phyloP scores from a whole-genome alignment of 2,797 vertebrate genomes.

The Lophotriccus pileatus region DNA sequence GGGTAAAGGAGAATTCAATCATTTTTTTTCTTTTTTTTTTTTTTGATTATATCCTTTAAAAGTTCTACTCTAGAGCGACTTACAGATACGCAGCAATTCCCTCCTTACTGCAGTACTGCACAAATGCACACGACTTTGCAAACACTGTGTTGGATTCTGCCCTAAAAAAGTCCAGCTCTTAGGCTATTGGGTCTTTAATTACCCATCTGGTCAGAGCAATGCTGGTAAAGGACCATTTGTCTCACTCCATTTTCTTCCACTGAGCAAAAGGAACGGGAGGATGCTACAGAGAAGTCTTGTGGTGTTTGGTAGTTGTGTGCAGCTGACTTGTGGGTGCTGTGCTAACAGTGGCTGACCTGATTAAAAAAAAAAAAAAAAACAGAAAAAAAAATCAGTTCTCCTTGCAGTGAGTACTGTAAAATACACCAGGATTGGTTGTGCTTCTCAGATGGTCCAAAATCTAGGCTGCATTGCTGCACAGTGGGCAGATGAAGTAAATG shows the following conservation, averaged over 20 bases:
- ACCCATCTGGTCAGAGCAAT: neutral
- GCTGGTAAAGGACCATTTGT: neutral
- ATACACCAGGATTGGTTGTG: neutral
- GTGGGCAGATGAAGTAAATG: neutral
- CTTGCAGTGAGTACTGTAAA: neutral
- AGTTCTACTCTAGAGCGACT: neutral
- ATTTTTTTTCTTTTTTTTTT: neutral
- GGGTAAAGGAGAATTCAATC: neutral
- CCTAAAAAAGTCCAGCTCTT: neutral
- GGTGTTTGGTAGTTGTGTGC: neutral
- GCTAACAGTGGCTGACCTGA: neutral
- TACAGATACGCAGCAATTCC: neutral
- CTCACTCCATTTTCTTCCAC: neutral
- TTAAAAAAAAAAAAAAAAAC: neutral
- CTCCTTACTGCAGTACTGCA: neutral
- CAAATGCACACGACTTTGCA: neutral
- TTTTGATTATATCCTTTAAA: neutral
- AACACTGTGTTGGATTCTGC: neutral
- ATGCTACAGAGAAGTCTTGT: neutral
- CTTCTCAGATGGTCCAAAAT: neutral
- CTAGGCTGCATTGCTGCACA: neutral
- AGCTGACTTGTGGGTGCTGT: neutral
- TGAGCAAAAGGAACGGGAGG: neutral
- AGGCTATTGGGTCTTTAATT: neutral
- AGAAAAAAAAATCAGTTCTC: neutral